phyloP scores from a whole-genome alignment of 1,140 invertebrate genomes.

The Grapholita molesta region DNA sequence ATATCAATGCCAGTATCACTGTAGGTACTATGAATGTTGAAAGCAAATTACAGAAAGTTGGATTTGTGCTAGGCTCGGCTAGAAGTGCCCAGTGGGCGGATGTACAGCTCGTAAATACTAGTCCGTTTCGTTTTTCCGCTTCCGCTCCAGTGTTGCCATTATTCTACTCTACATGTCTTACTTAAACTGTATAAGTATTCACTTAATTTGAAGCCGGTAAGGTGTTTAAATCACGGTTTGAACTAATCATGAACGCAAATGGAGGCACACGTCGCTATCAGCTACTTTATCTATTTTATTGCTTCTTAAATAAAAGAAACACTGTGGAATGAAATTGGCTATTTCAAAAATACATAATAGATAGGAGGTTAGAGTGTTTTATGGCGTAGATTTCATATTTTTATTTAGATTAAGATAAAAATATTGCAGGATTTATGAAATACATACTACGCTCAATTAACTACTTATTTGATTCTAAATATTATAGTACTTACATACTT shows the following conservation, averaged over 20 bases:
- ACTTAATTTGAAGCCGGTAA: slow-evolving; percentile 35
- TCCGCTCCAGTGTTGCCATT: slow-evolving; percentile 65
- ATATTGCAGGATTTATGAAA: no score
- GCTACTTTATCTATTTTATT: not conserved
- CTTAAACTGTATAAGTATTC: slow-evolving; percentile 41
- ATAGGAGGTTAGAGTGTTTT: no score
- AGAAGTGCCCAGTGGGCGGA: slow-evolving; percentile 54
- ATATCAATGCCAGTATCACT: no score
- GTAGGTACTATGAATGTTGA: slow-evolving; percentile 6
- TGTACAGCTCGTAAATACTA: slow-evolving; percentile 64
- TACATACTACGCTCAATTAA: no score
- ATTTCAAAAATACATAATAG: no score
- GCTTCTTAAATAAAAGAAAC: not conserved
- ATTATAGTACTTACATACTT: no score
- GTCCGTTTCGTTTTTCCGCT: slow-evolving; percentile 69
- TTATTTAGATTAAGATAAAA: no score
- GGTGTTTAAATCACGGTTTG: slow-evolving; percentile 17
- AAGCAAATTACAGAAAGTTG: slow-evolving; percentile 25
- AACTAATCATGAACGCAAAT: not conserved
- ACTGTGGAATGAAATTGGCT: no score
- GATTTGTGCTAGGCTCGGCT: slow-evolving; percentile 31
- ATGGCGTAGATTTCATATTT: no score
- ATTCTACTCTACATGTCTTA: slow-evolving; percentile 68
- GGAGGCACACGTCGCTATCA: slow-evolving; percentile 1
- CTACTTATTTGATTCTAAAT: no score